A percentile compares a stretch with the other conserved stretches of the same genome.
Evolutionary conservation across 2,888 invertebrate species (phyloP).

Genomic region (Digitonthophagus gazella): DNA sequence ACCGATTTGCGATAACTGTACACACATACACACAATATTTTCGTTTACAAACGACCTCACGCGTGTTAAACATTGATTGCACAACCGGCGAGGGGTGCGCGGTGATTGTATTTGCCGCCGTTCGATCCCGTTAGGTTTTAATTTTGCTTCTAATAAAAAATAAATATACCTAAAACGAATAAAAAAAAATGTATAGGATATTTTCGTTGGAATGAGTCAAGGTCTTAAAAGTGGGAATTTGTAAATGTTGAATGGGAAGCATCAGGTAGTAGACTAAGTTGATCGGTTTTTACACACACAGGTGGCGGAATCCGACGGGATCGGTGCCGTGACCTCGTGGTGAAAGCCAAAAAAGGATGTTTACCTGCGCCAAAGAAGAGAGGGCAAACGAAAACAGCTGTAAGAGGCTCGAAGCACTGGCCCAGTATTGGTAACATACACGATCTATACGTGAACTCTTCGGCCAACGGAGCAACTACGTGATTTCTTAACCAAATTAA

Average conservation of each 20-base stretch:
- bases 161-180: not conserved
- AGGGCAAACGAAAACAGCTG: conserved; percentile 81
- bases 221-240: not conserved
- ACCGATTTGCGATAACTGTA: not conserved
- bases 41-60: not conserved
- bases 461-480: conserved; percentile 87
- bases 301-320: not conserved
- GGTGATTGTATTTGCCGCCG: not conserved
- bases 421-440: conserved; percentile 91
- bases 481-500: conserved; percentile 86
- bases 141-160: not conserved
- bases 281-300: not conserved
- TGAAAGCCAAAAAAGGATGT: not conserved
- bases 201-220: not conserved
- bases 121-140: not conserved
- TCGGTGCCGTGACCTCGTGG: not conserved
- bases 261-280: not conserved
- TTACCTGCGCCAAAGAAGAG: conserved; percentile 87
- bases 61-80: not conserved
- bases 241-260: not conserved
- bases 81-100: not conserved
- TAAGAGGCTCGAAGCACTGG: conserved; percentile 73
- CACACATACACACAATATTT: not conserved
- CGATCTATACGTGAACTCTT: conserved; percentile 93
- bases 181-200: no score